Base-by-base conservation (phyloP, 1,140 invertebrate genomes). In the Drosophila santomea region DNA sequence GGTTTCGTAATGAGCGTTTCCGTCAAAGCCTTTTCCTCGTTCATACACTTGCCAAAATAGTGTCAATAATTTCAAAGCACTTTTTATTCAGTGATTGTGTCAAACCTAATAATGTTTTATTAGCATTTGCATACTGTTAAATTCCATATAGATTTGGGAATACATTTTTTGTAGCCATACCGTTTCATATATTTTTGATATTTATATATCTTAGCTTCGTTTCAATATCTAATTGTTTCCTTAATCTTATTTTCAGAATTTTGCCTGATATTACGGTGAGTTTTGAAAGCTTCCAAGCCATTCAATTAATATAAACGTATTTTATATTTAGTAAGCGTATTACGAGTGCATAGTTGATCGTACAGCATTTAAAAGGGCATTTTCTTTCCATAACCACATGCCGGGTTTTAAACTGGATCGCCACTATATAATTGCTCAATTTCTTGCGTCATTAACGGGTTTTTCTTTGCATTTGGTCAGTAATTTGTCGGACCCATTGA, bases 1-100 rank as follows among this genome's bases (percentile, higher is more conserved):
- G 74, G 75, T 74, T 89, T 72, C 80, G 54, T 83, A 83, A 88
- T 88, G 79, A 83, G 80, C 45, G 67, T 28, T 80, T 83, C 80
- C 76, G 74, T 78, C 83, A 78, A 71, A 63, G 25, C 48, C 59
- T 51, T 48, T 67, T 74, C 48, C 63, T 55, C 71, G 63, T 48
- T 28, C 11, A 36, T 7, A 57, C 41, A 47, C 36, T 66, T 20
- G n/a, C n/a, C n/a, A n/a, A n/a, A 35, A 0, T 52, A 3, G 6
- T 20, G 15, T 0, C 17, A 2, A 12, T 23, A 6, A 2, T 45
- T 41, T 6, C 8, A 8, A 32, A 1, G 8, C 7, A 32, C 1
- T 32, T 8, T 32, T 2, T 8, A 32, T 32, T 8, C 0, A 32
- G 25, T 4, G 25, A 25, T 25, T 25, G 25, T 20, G 20, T 20